Evolutionary conservation across 1,140 invertebrate species (phyloP).

Genomic region (Venturia canescens): DNA sequence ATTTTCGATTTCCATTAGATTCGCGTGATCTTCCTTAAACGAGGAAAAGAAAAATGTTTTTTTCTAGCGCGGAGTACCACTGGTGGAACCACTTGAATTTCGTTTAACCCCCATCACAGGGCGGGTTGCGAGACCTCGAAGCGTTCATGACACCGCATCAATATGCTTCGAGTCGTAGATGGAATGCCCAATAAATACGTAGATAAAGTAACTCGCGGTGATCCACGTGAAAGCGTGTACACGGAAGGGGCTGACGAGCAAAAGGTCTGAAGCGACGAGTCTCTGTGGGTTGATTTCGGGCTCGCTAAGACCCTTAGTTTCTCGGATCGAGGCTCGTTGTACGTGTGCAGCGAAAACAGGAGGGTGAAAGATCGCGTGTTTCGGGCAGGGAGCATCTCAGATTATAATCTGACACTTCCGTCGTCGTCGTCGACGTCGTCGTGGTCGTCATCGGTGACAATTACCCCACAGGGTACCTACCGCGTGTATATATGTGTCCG

Average conservation of each 20-base stretch:
- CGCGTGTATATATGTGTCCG: slow-evolving; percentile 39
- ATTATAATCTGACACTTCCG: slow-evolving; percentile 74
- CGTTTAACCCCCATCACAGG: slow-evolving; percentile 12
- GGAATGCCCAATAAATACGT: background rate
- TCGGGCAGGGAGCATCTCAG: slow-evolving; percentile 68
- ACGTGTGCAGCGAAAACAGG: slow-evolving; percentile 22
- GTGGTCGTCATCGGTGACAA: slow-evolving; percentile 58
- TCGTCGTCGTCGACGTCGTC: slow-evolving; percentile 58
- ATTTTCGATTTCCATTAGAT: no score
- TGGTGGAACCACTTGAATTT: background rate
- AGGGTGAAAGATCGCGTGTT: slow-evolving; percentile 64
- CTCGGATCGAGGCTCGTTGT: background rate
- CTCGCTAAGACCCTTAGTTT: background rate
- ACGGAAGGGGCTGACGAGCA: background rate
- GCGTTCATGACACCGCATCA: slow-evolving; percentile 37
- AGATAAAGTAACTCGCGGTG: background rate
- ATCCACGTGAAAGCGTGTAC: background rate
- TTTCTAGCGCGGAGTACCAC: slow-evolving; percentile 13
- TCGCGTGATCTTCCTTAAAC: no score
- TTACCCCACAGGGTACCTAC: slow-evolving; percentile 56
- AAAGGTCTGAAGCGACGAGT: background rate
- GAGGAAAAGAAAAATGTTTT: no score
- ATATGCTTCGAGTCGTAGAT: background rate
- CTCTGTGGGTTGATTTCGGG: background rate
- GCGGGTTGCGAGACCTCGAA: slow-evolving; percentile 13